phyloP scores from a whole-genome alignment of 2,113 vertebrate species.

The Ardeotis arabs region DNA sequence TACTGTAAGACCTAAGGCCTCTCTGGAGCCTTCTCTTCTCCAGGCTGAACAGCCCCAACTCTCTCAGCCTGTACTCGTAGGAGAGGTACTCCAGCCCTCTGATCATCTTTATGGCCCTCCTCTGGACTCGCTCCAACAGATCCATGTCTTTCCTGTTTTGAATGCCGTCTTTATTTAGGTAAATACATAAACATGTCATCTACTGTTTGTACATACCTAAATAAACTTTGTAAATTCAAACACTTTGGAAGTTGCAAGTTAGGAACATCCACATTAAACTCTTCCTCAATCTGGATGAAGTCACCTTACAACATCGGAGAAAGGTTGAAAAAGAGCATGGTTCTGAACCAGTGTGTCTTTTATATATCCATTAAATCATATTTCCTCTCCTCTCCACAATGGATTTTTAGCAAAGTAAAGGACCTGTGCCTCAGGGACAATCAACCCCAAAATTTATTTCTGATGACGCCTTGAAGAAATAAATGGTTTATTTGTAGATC shows the following conservation, averaged over 20 bases:
- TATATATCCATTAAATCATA: neutral
- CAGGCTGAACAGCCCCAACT: too few species aligned
- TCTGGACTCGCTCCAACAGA: too few species aligned
- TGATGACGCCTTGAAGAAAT: neutral
- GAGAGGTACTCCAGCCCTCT: too few species aligned
- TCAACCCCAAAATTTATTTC: neutral
- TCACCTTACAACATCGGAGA: neutral
- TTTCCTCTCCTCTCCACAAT: neutral
- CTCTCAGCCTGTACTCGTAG: too few species aligned
- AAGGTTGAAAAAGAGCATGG: neutral
- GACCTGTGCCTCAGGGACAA: neutral
- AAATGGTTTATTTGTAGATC: neutral
- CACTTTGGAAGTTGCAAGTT: neutral
- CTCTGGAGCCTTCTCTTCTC: too few species aligned
- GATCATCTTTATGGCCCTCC: too few species aligned
- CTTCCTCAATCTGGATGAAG: neutral
- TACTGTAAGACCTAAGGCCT: too few species aligned
- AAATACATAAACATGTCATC: neutral
- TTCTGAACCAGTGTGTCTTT: neutral
- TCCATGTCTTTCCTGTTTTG: too few species aligned
- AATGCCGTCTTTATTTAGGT: neutral
- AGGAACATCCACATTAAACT: neutral
- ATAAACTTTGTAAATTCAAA: neutral
- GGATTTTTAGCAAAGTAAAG: neutral
- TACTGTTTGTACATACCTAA: neutral